Percentiles rank a stretch among this genome's conserved stretches.
Conservation (phyloP, 2,888 invertebrate genomes). For the Melipona bicolor region DNA sequence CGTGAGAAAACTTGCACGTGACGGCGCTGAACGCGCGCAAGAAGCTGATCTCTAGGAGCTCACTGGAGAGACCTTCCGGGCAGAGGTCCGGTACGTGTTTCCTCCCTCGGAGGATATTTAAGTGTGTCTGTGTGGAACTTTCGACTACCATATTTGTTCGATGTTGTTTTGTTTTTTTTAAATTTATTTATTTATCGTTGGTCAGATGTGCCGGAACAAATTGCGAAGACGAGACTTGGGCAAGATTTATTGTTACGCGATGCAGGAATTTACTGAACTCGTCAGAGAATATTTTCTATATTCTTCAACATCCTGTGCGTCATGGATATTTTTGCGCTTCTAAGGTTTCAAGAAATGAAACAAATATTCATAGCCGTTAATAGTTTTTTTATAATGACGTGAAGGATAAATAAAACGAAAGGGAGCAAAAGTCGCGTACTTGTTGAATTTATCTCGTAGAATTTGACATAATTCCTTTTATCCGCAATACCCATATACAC, state of each 20-base stretch:
- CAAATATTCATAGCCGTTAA: background rate
- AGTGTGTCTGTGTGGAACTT: background rate
- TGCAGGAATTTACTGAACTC: background rate
- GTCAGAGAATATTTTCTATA: too few species aligned
- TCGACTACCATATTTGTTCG: background rate
- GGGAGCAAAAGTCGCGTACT: background rate
- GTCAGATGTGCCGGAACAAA: background rate
- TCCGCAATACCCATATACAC: background rate
- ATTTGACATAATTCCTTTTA: background rate
- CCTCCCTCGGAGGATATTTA: background rate
- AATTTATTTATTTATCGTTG: background rate
- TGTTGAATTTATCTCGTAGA: background rate
- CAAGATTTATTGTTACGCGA: background rate
- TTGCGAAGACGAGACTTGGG: background rate
- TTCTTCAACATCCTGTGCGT: too few species aligned
- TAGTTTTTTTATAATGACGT: background rate
- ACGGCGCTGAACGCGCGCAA: constrained; percentile 34
- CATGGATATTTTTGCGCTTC: background rate
- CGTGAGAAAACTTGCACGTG: constrained; percentile 69
- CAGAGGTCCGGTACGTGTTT: background rate
- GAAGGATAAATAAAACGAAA: background rate
- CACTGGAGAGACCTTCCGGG: background rate
- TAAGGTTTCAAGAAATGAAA: background rate
- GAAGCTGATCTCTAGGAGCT: constrained; percentile 7
- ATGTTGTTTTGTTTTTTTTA: too few species aligned